Evolutionary conservation across 2,888 invertebrate species (phyloP), one percentile per base, ranked within the genome.

Genomic region (Onchidella celtica): DNA sequence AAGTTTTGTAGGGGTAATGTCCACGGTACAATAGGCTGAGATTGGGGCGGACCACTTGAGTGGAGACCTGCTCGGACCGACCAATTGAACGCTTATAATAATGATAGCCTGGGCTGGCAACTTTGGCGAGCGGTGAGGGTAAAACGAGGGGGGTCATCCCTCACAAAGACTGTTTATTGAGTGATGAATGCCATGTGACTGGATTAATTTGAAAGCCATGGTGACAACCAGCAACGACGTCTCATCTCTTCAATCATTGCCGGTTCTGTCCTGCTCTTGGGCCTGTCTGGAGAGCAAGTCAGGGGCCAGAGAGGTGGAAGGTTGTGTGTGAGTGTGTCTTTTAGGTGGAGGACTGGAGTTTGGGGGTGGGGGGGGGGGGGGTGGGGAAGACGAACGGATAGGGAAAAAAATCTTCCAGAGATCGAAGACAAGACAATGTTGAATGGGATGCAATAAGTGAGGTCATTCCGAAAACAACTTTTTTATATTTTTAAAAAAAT

Each of bases 161-260:
- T 40, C 38, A 77, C 68, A 77, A 77, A 77, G 32, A 34, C 66
- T 77, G 77, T 77, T 77, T 77, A 77, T 77, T 77, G 77, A 77
- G 55, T 24, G 57, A 17, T 34, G 68, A 77, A 57, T 66, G 66
- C 11, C 57, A 36, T 68, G 55, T 77, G 77, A 77, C 77, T 77
- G 68, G 68, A 77, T 77, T 77, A 77, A 77, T 77, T 77, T 66
- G 77, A 77, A 77, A 77, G 77, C 77, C 34, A 34, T 11, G 34
- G 57, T 77, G 77, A 65, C 66, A 66, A 77, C 77, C 55, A 65
- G 63, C 47, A 27, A 32, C 47, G 6, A 21, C 32, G 40, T 17
- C 65, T 38, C 65, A 38, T 63, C 65, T 29, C 24, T 61, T 61
- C 59, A 59, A 36, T n/a, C 34, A 34, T n/a, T 59, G 36, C 36